These are phyloP conservation scores for Octonoba sinensis DNA, from an alignment of 2,888 invertebrate genomes.

Conservation along the genomic window DNA sequence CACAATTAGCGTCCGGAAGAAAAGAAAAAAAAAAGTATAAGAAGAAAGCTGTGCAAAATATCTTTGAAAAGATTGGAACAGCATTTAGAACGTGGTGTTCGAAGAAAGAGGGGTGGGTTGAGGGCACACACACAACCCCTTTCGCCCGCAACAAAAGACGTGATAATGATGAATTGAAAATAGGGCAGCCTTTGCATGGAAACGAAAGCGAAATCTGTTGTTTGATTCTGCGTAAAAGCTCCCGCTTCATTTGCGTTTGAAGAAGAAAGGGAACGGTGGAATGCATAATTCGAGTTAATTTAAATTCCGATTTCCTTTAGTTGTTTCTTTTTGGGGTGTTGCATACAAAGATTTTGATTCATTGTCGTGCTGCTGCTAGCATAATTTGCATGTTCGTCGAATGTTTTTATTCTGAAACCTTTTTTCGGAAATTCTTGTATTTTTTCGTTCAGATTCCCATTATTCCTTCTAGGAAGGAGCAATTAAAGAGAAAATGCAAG, in stretches of 20 bases:
- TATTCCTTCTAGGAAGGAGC: no score
- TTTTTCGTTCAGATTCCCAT: no score
- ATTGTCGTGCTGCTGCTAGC: conserved; percentile 16
- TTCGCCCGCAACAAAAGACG: not conserved
- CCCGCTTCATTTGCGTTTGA: conserved; percentile 34
- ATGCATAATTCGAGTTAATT: conserved; percentile 51
- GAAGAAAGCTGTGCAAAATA: no score
- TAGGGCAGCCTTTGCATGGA: conserved; percentile 14
- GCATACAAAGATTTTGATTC: conserved; percentile 22
- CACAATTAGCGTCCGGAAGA: conserved; percentile 14
- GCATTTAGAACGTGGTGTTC: no score
- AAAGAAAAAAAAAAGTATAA: not conserved
- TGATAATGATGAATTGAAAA: conserved; percentile 54
- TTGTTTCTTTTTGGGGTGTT: conserved; percentile 9
- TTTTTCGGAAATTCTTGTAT: no score
- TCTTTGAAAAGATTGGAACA: no score
- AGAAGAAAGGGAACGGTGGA: conserved; percentile 1
- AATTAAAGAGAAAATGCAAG: no score
- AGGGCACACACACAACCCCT: not conserved
- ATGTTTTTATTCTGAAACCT: conserved; percentile 1
- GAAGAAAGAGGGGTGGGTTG: not conserved
- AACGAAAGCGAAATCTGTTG: conserved; percentile 35
- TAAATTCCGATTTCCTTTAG: conserved; percentile 39
- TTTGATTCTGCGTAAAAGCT: conserved; percentile 24
- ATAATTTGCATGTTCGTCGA: conserved; percentile 30